Base-by-base conservation (phyloP, 2,888 invertebrate genomes). In the Conops quadrifasciatus region DNA sequence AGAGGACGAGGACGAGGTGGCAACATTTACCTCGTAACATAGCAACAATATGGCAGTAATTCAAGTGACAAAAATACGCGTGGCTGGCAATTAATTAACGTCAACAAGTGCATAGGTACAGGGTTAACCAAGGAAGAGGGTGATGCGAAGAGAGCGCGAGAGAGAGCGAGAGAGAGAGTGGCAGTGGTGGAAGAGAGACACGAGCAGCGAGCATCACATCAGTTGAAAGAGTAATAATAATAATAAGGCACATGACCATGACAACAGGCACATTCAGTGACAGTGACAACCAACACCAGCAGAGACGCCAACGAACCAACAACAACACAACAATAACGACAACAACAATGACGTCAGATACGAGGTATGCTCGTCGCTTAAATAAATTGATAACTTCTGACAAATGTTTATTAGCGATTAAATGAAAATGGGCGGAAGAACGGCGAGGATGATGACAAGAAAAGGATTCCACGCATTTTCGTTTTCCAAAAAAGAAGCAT, bases 41-140 rank as follows among this genome's bases (percentile, higher is more conserved):
- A 28, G 59, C 59, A 67, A 67, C 67, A 59, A 19, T 21, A 19
- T 3, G 11, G 13, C 19, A 49, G 49, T 51, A 56, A 66, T 67
- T 68, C 60, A 59, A 60, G 51, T 68, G 68, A 68, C 68, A 68
- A 62, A 49, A 68, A 49, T 62, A 68, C 68, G 24, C 30, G 62
- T 36, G 19, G 68, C 51, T 68, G 43, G 60, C 62, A 68, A 68
- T 68, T 68, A 68, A 68, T 68, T 68, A 68, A 67, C 45, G 28
- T 53, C 53, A 24, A 45, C 66, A 53, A 66, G 19, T 53, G 43
- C 43, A 13, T 19, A 36, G 36, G 36, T 9, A 36, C 5, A 36
- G 9, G 4, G 9, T 4, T 9, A 36, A 7, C 36, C 5, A 36
- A 7, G 9, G 36, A 36, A n/a, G n/a, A n/a, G n/a, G n/a, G n/a